Percentiles rank a stretch among this genome's conserved stretches.
These are phyloP conservation scores for Diadema setosum DNA, from an alignment of 35 echinoderm and acorn worm species.

Conservation along the genomic window DNA sequence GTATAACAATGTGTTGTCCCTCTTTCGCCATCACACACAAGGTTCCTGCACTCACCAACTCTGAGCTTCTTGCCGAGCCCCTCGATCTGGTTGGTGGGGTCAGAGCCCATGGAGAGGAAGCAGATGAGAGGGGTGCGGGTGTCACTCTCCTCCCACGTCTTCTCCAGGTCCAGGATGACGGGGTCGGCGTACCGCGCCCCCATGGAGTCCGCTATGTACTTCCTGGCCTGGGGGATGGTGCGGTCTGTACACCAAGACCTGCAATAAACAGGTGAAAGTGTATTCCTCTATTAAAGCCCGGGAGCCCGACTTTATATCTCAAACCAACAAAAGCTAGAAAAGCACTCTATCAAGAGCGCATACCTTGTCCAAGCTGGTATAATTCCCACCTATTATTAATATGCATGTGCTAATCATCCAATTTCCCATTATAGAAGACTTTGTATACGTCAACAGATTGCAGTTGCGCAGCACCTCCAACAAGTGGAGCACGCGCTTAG, in stretches of 20 bases:
- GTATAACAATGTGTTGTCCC: no score
- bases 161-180: slow-evolving; percentile 92
- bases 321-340: neutral
- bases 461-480: no score
- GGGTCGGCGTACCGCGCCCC: slow-evolving; percentile 89
- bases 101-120: slow-evolving; percentile 99
- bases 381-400: no score
- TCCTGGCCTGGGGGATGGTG: slow-evolving; percentile 90
- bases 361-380: no score
- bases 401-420: no score
- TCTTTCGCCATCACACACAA: no score
- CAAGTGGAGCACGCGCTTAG: no score
- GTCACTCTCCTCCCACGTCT: slow-evolving; percentile 97
- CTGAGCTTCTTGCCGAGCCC: slow-evolving; percentile 95
- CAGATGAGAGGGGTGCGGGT: slow-evolving; percentile 89
- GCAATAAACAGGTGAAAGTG: neutral
- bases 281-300: neutral
- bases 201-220: slow-evolving; percentile 88
- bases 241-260: slow-evolving; percentile 98
- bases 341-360: neutral
- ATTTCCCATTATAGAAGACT: no score
- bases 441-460: no score
- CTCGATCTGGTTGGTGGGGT: slow-evolving; percentile 97
- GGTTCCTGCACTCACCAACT: slow-evolving; percentile 93
- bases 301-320: neutral